Evolutionary conservation across 2,888 invertebrate species (phyloP).

Genomic region (Geotrupes spiniger): DNA sequence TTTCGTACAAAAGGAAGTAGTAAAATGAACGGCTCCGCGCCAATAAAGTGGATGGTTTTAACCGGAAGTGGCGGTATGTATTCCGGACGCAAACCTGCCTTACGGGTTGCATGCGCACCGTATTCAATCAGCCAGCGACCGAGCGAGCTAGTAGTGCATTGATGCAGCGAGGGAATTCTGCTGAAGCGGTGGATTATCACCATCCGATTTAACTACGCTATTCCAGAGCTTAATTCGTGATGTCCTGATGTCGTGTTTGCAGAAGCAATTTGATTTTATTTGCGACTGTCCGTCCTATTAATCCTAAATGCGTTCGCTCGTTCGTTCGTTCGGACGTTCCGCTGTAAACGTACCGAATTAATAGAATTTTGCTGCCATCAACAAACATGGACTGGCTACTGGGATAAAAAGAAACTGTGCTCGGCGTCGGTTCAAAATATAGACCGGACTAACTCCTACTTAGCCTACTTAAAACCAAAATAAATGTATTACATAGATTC

Average conservation of each 20-base stretch:
- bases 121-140: constrained; percentile 1
- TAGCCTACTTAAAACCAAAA: too few species aligned
- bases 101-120: constrained; percentile 2
- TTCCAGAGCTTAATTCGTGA: too few species aligned
- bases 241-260: too few species aligned
- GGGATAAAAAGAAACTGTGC: too few species aligned
- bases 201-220: constrained; percentile 10
- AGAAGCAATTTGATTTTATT: too few species aligned
- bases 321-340: constrained; percentile 2
- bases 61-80: constrained; percentile 7
- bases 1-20: constrained; percentile 20
- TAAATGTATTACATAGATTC: too few species aligned
- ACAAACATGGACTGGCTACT: too few species aligned
- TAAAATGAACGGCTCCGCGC: constrained; percentile 11
- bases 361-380: too few species aligned
- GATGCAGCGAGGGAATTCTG: constrained; percentile 13
- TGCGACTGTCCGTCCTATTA: too few species aligned
- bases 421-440: too few species aligned
- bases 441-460: too few species aligned
- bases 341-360: too few species aligned
- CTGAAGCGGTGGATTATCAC: constrained; percentile 17
- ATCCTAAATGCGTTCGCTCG: constrained; percentile 1
- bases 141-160: background rate
- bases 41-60: constrained; percentile 5
- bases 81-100: constrained; percentile 17